A percentile compares a stretch with the other conserved stretches of the same genome.
phyloP scores from a whole-genome alignment of 2,113 vertebrate genomes.

The Etia nguti region DNA sequence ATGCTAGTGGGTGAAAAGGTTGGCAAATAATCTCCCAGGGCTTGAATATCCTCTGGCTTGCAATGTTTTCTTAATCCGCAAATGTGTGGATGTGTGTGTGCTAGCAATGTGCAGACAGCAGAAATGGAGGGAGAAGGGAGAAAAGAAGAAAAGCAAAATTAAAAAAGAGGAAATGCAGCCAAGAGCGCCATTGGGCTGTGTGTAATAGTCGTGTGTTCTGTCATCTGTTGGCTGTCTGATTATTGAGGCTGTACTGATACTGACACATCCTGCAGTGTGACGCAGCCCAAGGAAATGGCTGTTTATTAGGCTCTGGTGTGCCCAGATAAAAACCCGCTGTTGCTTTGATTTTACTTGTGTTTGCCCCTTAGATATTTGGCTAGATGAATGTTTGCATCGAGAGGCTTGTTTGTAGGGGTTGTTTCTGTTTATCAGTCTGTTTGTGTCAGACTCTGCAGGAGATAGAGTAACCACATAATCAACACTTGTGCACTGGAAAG shows the following conservation, averaged over 20 bases:
- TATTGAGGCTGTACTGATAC: slow-evolving; percentile 24
- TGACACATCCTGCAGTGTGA: slow-evolving; percentile 27
- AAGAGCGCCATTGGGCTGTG: neutral
- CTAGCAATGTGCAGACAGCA: neutral
- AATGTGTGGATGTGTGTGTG: neutral
- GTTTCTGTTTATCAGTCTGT: slow-evolving; percentile 45
- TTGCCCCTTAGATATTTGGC: slow-evolving; percentile 52
- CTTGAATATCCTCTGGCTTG: slow-evolving; percentile 17
- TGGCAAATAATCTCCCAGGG: slow-evolving; percentile 34
- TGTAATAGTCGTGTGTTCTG: slow-evolving; percentile 28
- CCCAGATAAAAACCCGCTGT: slow-evolving; percentile 31
- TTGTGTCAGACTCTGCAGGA: slow-evolving; percentile 11
- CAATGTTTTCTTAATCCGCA: slow-evolving; percentile 19
- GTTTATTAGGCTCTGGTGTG: slow-evolving; percentile 39
- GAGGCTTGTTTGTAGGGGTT: slow-evolving; percentile 15
- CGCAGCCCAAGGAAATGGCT: slow-evolving; percentile 34
- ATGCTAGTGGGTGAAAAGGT: slow-evolving; percentile 28
- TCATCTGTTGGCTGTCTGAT: slow-evolving; percentile 53
- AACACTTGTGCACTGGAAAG: neutral
- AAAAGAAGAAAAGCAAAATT: slow-evolving; percentile 8
- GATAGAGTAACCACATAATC: neutral
- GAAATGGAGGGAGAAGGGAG: neutral
- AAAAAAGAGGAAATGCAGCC: neutral
- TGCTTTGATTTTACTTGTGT: slow-evolving; percentile 44
- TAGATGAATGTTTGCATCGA: slow-evolving; percentile 24